Evolutionary conservation across 2,113 vertebrate species (phyloP).

Genomic region (Aspidoscelis tigris): DNA sequence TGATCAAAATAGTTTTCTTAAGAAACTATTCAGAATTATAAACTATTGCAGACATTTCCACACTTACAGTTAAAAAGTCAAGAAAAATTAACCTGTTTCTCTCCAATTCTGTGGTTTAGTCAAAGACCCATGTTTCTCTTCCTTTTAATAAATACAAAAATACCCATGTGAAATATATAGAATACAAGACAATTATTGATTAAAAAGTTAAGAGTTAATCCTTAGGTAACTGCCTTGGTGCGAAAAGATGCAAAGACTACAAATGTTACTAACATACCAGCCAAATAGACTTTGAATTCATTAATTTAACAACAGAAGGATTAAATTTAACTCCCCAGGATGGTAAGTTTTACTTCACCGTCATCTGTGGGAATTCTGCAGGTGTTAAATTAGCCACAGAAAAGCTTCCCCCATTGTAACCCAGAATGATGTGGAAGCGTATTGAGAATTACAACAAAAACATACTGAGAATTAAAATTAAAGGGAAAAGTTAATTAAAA

Average conservation of each 20-base stretch:
- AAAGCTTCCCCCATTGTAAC: conserved; percentile 63
- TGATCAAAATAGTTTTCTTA: background rate
- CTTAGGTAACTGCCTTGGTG: conserved; percentile 39
- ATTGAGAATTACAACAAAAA: conserved; percentile 61
- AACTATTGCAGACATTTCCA: background rate
- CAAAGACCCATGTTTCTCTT: conserved; percentile 10
- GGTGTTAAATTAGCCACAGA: conserved; percentile 59
- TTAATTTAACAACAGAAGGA: conserved; percentile 44
- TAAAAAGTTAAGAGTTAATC: conserved; percentile 23
- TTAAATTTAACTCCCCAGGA: conserved; percentile 1
- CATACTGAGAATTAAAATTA: conserved; percentile 64
- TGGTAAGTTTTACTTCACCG: conserved; percentile 41
- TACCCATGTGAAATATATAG: background rate
- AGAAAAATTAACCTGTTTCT: background rate
- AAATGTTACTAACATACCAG: conserved; percentile 30
- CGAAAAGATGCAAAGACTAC: conserved; percentile 34
- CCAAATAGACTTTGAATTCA: conserved; percentile 38
- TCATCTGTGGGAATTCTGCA: conserved; percentile 61
- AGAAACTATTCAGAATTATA: background rate
- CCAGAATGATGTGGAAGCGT: conserved; percentile 57
- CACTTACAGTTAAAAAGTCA: background rate
- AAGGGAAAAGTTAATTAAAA: conserved; percentile 64
- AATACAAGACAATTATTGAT: conserved; percentile 15
- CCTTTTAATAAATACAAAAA: conserved; percentile 2
- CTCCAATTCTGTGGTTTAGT: background rate